Percentiles rank a stretch among this genome's conserved stretches.
Evolutionary conservation across 2,113 vertebrate species (phyloP).

Genomic region (Herpetotheres cachinnans): DNA sequence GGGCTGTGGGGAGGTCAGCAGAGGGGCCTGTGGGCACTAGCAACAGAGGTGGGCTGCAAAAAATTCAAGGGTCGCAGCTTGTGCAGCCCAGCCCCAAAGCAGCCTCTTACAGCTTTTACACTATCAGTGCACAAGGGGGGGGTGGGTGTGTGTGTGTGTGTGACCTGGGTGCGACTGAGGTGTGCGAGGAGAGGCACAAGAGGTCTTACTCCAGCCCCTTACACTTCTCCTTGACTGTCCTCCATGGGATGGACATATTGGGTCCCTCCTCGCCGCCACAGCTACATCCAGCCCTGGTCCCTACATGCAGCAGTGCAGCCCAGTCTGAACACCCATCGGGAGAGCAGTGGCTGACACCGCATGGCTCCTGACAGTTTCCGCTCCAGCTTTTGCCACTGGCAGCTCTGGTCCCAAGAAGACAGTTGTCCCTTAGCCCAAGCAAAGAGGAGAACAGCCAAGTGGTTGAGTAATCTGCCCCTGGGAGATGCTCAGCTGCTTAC

Average conservation of each 20-base stretch:
- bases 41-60: background rate
- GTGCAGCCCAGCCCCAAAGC: background rate
- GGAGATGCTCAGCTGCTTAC: background rate
- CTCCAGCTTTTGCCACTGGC: background rate
- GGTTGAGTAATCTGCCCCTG: background rate
- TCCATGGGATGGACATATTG: rapidly evolving
- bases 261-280: background rate
- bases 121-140: background rate
- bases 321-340: too few relatives aligned
- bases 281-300: background rate
- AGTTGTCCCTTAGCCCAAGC: background rate
- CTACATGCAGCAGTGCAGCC: background rate
- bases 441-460: background rate
- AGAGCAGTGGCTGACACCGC: too few relatives aligned
- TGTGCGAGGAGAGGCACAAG: background rate
- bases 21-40: background rate
- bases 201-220: background rate
- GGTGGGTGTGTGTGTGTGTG: too few relatives aligned
- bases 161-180: background rate
- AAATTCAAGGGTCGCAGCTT: background rate
- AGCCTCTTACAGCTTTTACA: rapidly evolving
- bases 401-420: background rate
- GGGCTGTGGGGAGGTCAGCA: background rate
- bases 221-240: background rate
- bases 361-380: background rate